phyloP scores from a whole-genome alignment of 2,888 invertebrate species.

The Gari tellinella region DNA sequence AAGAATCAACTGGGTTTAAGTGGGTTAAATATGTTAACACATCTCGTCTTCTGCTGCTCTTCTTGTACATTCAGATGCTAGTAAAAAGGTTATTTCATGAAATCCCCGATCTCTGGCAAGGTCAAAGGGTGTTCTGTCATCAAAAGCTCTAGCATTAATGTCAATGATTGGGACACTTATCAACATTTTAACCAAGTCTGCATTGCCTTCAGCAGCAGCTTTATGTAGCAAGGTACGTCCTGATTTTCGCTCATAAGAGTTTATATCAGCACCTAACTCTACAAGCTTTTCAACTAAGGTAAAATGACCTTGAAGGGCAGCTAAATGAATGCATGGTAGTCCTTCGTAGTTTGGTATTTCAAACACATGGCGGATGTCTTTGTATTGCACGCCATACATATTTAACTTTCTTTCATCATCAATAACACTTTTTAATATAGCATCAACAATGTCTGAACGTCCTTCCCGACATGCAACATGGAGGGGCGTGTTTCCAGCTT shows the following conservation, averaged over 20 bases:
- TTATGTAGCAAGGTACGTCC: conserved; percentile 47
- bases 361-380: conserved; percentile 10
- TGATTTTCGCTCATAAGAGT: conserved; percentile 9
- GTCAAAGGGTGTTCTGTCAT: conserved; percentile 48
- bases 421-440: conserved; percentile 9
- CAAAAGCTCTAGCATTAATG: conserved; percentile 51
- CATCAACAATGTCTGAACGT: background rate
- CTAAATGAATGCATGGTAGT: conserved; percentile 39
- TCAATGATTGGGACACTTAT: conserved; percentile 27
- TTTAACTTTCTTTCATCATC: conserved; percentile 9
- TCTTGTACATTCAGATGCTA: conserved; percentile 13
- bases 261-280: conserved; percentile 24
- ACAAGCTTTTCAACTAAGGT: conserved; percentile 17
- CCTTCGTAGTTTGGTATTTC: conserved; percentile 49
- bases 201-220: conserved; percentile 28
- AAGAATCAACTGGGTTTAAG: no score
- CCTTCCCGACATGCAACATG: conserved; percentile 16
- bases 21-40: no score
- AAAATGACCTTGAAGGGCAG: conserved; percentile 12
- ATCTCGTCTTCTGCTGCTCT: no score
- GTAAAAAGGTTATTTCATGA: conserved; percentile 17
- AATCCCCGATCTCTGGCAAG: conserved; percentile 45
- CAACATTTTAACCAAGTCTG: conserved; percentile 27
- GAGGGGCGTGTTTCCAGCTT: conserved; percentile 24
- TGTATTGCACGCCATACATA: conserved; percentile 10